Percentiles rank a stretch among this genome's conserved stretches.
Conservation (phyloP, 2,113 vertebrate genomes). For the Dolichotis patagonum region DNA sequence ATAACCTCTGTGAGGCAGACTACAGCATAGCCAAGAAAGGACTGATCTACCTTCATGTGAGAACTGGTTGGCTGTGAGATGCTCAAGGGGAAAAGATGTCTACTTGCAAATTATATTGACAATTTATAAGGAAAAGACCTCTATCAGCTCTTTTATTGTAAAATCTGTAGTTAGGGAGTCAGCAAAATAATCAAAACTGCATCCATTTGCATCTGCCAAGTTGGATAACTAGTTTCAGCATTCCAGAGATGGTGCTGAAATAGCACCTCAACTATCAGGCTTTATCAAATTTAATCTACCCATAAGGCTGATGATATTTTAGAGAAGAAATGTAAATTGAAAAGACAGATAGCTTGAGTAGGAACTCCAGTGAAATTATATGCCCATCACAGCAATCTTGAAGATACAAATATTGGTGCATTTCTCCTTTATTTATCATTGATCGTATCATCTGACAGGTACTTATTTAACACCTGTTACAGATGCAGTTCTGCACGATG, state of each 20-base stretch:
- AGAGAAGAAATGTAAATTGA: conserved; percentile 25
- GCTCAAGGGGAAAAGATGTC: conserved; percentile 32
- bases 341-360: conserved; percentile 35
- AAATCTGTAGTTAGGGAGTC: conserved; percentile 53
- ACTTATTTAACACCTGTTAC: conserved; percentile 38
- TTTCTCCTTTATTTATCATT: conserved; percentile 45
- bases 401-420: conserved; percentile 31
- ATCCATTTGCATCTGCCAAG: conserved; percentile 58
- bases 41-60: not conserved
- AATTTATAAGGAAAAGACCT: conserved; percentile 61
- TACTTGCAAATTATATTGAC: conserved; percentile 64
- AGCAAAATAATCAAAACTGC: conserved; percentile 1
- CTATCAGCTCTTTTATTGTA: conserved; percentile 39
- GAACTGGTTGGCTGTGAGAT: not conserved
- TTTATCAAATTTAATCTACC: conserved; percentile 60
- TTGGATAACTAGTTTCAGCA: conserved; percentile 11
- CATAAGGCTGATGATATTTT: conserved; percentile 42
- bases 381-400: not conserved
- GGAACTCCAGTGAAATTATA: conserved; percentile 26
- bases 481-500: not conserved
- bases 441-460: conserved; percentile 47
- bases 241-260: conserved; percentile 37
- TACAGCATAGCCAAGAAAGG: conserved; percentile 42
- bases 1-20: conserved; percentile 50
- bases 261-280: conserved; percentile 37